Base-by-base conservation (phyloP, 1,140 invertebrate species). In the Pseudobourletiella spinata region DNA sequence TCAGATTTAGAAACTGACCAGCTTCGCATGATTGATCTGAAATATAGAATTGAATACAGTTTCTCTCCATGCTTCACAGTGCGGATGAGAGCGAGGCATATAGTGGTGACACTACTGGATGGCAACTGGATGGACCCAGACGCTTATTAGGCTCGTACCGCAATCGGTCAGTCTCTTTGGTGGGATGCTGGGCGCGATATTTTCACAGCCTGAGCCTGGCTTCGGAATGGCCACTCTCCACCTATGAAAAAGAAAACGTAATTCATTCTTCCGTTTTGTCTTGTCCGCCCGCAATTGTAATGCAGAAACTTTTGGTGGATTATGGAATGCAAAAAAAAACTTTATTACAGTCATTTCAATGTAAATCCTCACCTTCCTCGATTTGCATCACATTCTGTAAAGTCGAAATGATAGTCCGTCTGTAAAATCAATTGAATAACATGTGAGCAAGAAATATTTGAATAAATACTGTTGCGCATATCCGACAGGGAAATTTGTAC, bases 181-280 rank as follows among this genome's bases (percentile, higher is more conserved):
- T 25, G 77, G 72, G 48, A 73, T 75, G 3, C 78, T 75, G 6
- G 74, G 68, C 18, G 72, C 74, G 4, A 73, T 74, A 14, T 68
- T 57, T 68, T 80, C 81, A 29, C 66, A 72, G 6, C 72, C 68
- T 3, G 75, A 72, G 16, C 69, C 69, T 0, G n/a, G n/a, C n/a
- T n/a, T n/a, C n/a, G 81, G 81, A 16, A 82, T 79, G 22, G 78
- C 76, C 3, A 82, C 81, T 62, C 79, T 71, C 80, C 80, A 82
- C 52, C 28, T 35, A 35, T 6, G 22, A 48, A 48, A 8, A 48
- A 48, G 18, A 22, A 11, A 48, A 48, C n/a, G n/a, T n/a, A n/a
- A n/a, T n/a, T n/a, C n/a, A n/a, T n/a, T n/a, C n/a, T n/a, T n/a
- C n/a, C n/a, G n/a, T n/a, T n/a, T n/a, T n/a, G n/a, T n/a, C n/a